Evolutionary conservation across 2,797 vertebrate species (phyloP), one percentile per base, ranked within the genome.

Genomic region (Melanotaenia pygmaea): DNA sequence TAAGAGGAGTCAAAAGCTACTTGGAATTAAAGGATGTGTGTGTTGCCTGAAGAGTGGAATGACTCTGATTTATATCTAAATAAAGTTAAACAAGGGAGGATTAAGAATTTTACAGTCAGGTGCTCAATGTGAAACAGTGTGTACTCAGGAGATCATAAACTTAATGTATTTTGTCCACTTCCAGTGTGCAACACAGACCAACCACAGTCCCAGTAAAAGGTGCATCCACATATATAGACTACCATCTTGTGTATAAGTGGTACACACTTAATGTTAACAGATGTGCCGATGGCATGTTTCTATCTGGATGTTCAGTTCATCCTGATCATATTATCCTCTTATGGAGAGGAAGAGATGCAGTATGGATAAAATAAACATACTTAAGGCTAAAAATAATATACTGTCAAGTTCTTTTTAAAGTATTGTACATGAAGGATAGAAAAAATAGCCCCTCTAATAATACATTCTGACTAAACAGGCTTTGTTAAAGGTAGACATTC

Each of bases 271-370:
- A 66, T 64, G 72, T 76, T 37, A 72, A 38, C 20, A 61, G 68
- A 83, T 59, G 7, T 5, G 70, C 83, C 76, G 1, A 10, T 43
- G 74, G 79, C 68, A 14, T 67, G 40, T 80, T 77, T 76, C 66
- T 62, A 70, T 82, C 76, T 59, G 57, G 61, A 80, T 43, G 34
- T 43, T 74, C 0, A 5, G 59, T 75, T 43, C 18, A 66, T 72
- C 60, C 74, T 84, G 59, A 86, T 82, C 5, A 35, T 60, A 69
- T 88, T 80, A 85, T 89, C 68, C 70, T 74, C 77, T 88, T 80
- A 89, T 67, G 30, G 67, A 83, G 77, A 76, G 84, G 86, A 88
- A 91, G 81, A 82, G 86, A 87, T 85, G 12, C 14, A 53, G 45
- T 70, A 66, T 72, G 26, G 84, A 87, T 85, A 78, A 78, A 74